Base-by-base conservation (phyloP, 2,888 invertebrate genomes). In the Aphidius colemani region DNA sequence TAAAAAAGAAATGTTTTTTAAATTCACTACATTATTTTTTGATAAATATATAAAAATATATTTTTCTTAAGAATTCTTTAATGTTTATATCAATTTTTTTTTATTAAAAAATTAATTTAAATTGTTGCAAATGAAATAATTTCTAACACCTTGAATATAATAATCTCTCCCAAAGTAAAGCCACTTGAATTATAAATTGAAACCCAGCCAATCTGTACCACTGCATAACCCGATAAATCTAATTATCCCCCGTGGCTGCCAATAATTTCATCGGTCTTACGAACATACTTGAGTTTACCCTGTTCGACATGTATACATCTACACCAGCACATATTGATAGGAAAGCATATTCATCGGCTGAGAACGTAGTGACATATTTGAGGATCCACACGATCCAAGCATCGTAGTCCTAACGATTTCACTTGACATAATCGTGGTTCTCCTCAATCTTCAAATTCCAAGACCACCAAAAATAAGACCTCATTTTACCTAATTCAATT, bases 221-320 rank as follows among this genome's bases (percentile, higher is more conserved):
- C 67, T 69, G 61, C 72, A 70, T 74, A 74, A 75, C 71, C 72
- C 74, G 74, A 74, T 76, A 73, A 76, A 71, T 77, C 74, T 75
- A 75, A 78, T 78, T 75, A 76, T 72, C 73, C 70, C 71, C 72
- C 74, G 72, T 69, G 75, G 72, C 70, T 77, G 62, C 63, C 76
- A 75, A 75, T 78, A 75, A 78, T 74, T 77, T 74, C 72, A 69
- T 55, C 51, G 48, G 44, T 43, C 44, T 39, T 41, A 55, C 66
- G 49, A 50, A 53, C 55, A 56, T 45, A 56, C 45, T 45, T 39
- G 46, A 45, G 46, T 51, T 53, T 57, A 8, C 30, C 48, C 49
- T 39, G 43, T 57, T 10, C 63, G 59, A 51, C 53, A 43, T 43
- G 45, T 39, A 48, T 48, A 43, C 40, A 18, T 18, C 9, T 61